Base-by-base conservation (phyloP, 2,113 vertebrate species). In the Falcunculus frontatus region DNA sequence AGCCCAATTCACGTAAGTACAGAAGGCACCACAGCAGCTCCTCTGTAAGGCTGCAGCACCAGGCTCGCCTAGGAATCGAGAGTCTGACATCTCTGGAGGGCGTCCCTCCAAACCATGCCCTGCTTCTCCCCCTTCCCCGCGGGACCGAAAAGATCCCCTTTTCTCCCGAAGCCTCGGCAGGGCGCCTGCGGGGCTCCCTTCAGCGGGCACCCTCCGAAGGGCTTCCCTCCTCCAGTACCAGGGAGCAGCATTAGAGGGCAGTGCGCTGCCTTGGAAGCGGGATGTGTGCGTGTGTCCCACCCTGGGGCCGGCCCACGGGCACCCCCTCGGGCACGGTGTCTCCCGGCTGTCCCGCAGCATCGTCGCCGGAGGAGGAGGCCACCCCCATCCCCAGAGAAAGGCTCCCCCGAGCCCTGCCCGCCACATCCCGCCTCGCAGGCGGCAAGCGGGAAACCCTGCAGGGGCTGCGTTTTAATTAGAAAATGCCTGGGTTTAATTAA, bases 401-500 rank as follows among this genome's bases (percentile, higher is more conserved):
- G 41, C 23, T 90, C 35, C 72, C 41, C 35, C 17, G 19, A 68
- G 68, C 53, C 7, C 52, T 44, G 46, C 22, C 65, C 20, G 14
- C 46, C 27, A 6, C 79, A n/a, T 6, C 16, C 49, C 29, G 55
- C 64, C 32, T 14, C 10, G 13, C 74, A 23, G n/a, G 33, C 50
- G 3, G 64, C 86, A 13, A n/a, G 29, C 35, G 26, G 68, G 55
- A 67, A 84, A 80, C 56, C 64, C 96, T 78, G 73, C 91, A 84
- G 79, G 56, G 81, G 53, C 69, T 69, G 87, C 23, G 2, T 55
- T 93, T 94, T 84, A 88, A 96, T 94, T 95, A 95, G 89, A 72
- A 93, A 95, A 91, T 53, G 89, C 56, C 9, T 7, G 18, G 60
- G 4, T 88, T 95, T 95, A 95, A 96, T 96, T 95, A 96, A 93